Conservation (phyloP, 2,888 invertebrate species). For the Synanthedon andrenaeformis region DNA sequence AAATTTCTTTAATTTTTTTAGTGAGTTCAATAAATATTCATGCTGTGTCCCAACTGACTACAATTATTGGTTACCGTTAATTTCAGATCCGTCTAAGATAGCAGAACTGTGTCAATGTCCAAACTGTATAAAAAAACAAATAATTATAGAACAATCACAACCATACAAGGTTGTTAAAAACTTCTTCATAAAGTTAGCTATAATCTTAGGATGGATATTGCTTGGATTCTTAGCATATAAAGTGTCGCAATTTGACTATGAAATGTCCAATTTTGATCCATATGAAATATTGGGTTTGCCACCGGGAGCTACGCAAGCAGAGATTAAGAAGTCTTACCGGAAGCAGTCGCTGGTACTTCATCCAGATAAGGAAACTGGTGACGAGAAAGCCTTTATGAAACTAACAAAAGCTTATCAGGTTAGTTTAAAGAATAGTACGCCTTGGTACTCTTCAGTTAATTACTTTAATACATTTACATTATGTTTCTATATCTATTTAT, state of each 20-base stretch:
- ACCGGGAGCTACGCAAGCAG: conserved; percentile 84
- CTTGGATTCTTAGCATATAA: conserved; percentile 87
- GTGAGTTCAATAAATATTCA: no score
- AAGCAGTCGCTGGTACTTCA: conserved; percentile 93
- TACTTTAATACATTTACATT: conserved; percentile 1
- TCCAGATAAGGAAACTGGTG: conserved; percentile 98
- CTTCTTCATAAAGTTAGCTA: conserved; percentile 80
- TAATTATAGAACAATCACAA: conserved; percentile 84
- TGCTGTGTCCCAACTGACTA: no score
- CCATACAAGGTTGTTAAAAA: conserved; percentile 90
- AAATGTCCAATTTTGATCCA: conserved; percentile 99
- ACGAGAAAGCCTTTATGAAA: conserved; percentile 97
- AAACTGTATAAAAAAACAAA: conserved; percentile 86
- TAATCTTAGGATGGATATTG: conserved; percentile 85
- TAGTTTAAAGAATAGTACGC: conserved; percentile 13
- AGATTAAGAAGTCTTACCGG: conserved; percentile 96
- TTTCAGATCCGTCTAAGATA: conserved; percentile 80
- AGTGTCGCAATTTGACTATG: conserved; percentile 96
- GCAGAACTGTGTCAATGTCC: conserved; percentile 90
- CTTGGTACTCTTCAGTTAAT: conserved; percentile 1
- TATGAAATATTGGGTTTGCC: conserved; percentile 95
- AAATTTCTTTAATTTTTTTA: no score
- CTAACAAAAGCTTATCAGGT: conserved; percentile 94
- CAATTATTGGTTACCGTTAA: not conserved
- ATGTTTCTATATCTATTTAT: not conserved